phyloP scores from a whole-genome alignment of 2,113 vertebrate species.

The Tragelaphus buxtoni region DNA sequence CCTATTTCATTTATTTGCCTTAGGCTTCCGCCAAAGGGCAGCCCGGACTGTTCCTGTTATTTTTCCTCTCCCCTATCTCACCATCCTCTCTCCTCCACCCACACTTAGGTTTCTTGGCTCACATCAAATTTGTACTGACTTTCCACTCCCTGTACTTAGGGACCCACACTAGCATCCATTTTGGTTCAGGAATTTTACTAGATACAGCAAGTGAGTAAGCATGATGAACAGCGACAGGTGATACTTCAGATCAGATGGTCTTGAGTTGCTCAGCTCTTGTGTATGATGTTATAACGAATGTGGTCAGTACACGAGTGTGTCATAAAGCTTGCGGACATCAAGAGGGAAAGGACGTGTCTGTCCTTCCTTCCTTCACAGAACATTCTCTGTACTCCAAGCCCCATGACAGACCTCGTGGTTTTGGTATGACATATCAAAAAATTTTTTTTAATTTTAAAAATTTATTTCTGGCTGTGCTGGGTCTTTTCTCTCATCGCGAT shows the following conservation, averaged over 20 bases:
- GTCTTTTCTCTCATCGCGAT: neutral
- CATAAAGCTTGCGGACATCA: neutral
- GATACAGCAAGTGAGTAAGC: neutral
- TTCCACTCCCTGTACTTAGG: neutral
- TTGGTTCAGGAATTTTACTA: neutral
- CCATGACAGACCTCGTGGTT: neutral
- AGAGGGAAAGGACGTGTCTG: neutral
- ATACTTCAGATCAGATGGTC: neutral
- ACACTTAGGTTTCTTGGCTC: neutral
- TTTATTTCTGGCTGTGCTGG: neutral
- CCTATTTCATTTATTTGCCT: neutral
- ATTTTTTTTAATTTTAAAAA: neutral
- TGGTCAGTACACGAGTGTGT: neutral
- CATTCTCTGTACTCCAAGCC: neutral
- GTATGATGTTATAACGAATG: neutral
- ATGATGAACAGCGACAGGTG: neutral
- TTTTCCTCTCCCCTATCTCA: neutral
- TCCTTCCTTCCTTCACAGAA: neutral
- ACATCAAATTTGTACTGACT: neutral
- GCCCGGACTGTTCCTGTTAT: rapidly evolving
- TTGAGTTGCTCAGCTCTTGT: neutral
- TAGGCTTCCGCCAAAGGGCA: neutral
- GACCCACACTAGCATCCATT: neutral
- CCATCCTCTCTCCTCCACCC: neutral
- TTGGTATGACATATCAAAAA: neutral